phyloP scores from a whole-genome alignment of 2,797 vertebrate genomes.

The Rhynchotus rufescens region DNA sequence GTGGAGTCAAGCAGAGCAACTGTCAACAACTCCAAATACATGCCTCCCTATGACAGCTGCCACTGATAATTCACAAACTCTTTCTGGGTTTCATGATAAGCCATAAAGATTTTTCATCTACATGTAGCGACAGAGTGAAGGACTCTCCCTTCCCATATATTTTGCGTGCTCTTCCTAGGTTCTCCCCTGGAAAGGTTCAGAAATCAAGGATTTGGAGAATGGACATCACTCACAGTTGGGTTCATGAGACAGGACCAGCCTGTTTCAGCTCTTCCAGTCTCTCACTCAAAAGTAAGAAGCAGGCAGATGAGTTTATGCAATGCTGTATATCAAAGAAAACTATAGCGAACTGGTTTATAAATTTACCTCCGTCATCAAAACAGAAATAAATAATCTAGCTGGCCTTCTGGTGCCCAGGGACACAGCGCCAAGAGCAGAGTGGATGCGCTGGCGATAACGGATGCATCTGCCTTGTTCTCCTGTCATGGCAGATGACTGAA shows the following conservation, averaged over 20 bases:
- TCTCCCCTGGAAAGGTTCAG: neutral
- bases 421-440: rapidly evolving
- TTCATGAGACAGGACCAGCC: neutral
- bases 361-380: constrained; percentile 60
- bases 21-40: neutral
- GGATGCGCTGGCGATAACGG: neutral
- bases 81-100: neutral
- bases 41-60: neutral
- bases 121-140: neutral
- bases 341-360: neutral
- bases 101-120: neutral
- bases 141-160: neutral
- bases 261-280: neutral
- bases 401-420: neutral
- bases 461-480: neutral
- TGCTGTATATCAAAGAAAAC: constrained; percentile 59
- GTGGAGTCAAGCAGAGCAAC: neutral
- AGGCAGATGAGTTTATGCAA: constrained; percentile 42
- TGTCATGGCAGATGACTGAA: neutral
- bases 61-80: neutral
- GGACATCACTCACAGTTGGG: neutral
- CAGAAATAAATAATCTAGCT: constrained; percentile 33
- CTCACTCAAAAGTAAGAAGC: constrained; percentile 13
- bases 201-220: neutral
- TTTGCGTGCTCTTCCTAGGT: neutral